Conservation (phyloP, 53 echinoderm and acorn worm species). For the Apostichopus leukothele region DNA sequence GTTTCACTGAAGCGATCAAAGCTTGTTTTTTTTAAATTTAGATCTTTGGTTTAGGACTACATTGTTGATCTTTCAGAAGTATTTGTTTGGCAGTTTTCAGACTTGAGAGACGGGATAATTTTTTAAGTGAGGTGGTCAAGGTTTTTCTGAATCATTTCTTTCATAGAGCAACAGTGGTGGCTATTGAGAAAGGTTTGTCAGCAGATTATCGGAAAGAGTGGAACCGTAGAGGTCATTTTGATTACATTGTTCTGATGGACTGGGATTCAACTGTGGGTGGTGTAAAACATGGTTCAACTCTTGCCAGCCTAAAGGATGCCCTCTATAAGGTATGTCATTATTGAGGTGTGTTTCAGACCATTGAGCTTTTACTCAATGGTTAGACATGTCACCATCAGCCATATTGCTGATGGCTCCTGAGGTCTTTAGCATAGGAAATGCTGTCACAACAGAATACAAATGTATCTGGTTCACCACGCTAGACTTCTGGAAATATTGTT, state of each 20-base stretch:
- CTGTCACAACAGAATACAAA: no score
- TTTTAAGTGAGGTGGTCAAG: neutral
- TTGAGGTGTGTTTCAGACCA: no score
- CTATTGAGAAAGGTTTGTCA: conserved; percentile 33
- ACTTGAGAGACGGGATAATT: neutral
- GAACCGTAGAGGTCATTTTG: conserved; percentile 63
- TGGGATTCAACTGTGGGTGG: conserved; percentile 68
- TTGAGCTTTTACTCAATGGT: neutral
- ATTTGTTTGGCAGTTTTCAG: no score
- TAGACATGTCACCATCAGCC: neutral
- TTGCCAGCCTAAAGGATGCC: conserved; percentile 77
- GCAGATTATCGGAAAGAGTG: conserved; percentile 60
- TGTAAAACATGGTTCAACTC: conserved; percentile 55
- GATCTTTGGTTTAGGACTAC: no score
- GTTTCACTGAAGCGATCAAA: no score
- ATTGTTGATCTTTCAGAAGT: no score
- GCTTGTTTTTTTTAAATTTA: no score
- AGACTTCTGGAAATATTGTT: no score
- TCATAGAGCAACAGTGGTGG: conserved; percentile 7
- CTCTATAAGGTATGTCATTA: conserved; percentile 68
- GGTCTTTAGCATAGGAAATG: no score
- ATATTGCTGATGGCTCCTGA: no score
- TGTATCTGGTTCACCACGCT: no score
- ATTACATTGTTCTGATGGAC: conserved; percentile 80
- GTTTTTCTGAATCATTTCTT: neutral